Conservation (phyloP, 2,888 invertebrate species). For the Drosophila koepferae region DNA sequence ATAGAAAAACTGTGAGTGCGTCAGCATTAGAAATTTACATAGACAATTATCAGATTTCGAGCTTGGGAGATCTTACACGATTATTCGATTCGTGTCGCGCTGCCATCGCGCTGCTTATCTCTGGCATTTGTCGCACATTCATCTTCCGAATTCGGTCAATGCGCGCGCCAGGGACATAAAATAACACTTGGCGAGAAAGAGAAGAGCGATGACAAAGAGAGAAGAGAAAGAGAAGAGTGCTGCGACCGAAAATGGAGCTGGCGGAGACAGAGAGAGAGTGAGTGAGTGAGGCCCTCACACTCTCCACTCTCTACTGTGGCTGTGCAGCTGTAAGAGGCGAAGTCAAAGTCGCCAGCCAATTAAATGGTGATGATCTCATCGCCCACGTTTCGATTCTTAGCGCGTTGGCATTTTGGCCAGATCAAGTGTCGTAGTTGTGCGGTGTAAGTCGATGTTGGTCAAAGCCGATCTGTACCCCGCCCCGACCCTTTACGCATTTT, state of each 20-base stretch:
- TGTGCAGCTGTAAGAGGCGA: constrained; percentile 33
- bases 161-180: constrained; percentile 65
- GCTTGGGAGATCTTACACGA: constrained; percentile 49
- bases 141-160: constrained; percentile 76
- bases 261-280: background rate
- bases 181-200: constrained; percentile 7
- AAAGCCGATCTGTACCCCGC: constrained; percentile 31
- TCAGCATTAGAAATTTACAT: constrained; percentile 73
- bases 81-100: constrained; percentile 54
- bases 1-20: constrained; percentile 50
- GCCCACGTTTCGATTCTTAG: constrained; percentile 71
- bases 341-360: constrained; percentile 66
- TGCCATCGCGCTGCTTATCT: constrained; percentile 32
- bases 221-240: constrained; percentile 3
- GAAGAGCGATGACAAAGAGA: background rate
- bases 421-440: constrained; percentile 59
- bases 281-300: constrained; percentile 13
- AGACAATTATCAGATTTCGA: constrained; percentile 55
- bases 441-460: constrained; percentile 17
- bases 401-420: constrained; percentile 46
- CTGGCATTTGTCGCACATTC: constrained; percentile 73
- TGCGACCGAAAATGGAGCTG: background rate
- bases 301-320: constrained; percentile 4
- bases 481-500: constrained; percentile 75
- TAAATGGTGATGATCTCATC: constrained; percentile 80